Evolutionary conservation across 2,113 vertebrate species (phyloP).

Genomic region (Salminus brasiliensis): DNA sequence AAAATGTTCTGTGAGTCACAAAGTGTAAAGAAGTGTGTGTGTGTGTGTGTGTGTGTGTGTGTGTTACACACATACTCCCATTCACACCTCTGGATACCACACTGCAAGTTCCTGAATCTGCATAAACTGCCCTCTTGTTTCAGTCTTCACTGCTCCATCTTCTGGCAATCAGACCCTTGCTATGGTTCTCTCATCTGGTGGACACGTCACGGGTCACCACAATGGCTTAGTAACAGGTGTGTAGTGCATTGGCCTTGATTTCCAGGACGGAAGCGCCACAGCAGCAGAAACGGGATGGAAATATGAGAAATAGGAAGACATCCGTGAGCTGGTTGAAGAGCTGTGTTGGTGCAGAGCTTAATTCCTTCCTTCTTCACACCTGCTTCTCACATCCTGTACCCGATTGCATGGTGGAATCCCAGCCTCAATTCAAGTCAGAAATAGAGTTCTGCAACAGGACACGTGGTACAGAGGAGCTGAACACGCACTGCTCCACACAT

Average conservation of each 20-base stretch:
- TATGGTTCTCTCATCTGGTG: neutral
- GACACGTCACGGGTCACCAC: neutral
- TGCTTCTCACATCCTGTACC: neutral
- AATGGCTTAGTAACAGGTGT: neutral
- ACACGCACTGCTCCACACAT: neutral
- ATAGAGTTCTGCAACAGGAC: neutral
- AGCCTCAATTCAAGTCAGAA: neutral
- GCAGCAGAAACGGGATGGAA: neutral
- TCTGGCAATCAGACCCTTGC: too few relatives aligned
- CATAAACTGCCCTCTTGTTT: neutral
- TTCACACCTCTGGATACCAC: neutral
- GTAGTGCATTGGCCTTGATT: neutral
- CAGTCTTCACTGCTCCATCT: neutral
- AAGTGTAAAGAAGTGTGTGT: neutral
- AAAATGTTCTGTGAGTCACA: neutral
- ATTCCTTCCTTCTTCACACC: neutral
- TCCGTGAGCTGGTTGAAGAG: neutral
- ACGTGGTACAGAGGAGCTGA: too few relatives aligned
- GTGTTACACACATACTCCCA: too few relatives aligned
- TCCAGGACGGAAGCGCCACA: neutral
- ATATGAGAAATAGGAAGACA: neutral
- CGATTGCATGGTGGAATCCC: too few relatives aligned
- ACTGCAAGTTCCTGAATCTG: neutral
- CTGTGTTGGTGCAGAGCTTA: neutral
- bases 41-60: neutral